Conservation (phyloP, 37 sponge, comb jelly and placozoan genomes). For the Theonella swinhoei region DNA sequence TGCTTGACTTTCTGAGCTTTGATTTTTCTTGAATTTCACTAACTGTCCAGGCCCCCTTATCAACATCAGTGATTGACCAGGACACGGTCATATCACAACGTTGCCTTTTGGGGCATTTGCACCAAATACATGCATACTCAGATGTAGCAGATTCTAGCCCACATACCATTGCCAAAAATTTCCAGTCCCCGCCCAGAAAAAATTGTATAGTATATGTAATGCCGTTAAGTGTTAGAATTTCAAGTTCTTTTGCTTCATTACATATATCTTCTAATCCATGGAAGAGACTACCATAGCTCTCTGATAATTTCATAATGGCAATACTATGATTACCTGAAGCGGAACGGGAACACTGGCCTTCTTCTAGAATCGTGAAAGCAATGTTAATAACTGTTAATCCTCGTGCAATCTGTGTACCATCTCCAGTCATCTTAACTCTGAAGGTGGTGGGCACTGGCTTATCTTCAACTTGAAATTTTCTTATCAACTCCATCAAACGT, state of each 20-base stretch:
- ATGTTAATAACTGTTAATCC: slow-evolving; percentile 21
- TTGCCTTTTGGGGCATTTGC: slow-evolving; percentile 17
- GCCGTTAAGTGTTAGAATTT: not conserved
- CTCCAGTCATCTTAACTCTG: slow-evolving; percentile 41
- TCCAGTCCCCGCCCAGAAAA: slow-evolving; percentile 49
- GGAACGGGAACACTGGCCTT: not conserved
- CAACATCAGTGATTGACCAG: slow-evolving; percentile 28
- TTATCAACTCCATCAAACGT: not conserved
- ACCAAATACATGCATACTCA: slow-evolving; percentile 50
- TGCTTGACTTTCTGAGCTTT: slow-evolving; percentile 9
- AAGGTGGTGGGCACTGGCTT: not conserved
- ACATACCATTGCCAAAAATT: slow-evolving; percentile 36
- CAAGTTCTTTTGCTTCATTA: slow-evolving; percentile 2
- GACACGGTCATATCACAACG: not conserved
- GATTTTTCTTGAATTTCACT: slow-evolving; percentile 32
- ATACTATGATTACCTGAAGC: slow-evolving; percentile 29
- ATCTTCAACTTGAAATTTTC: not conserved
- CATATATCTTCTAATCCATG: slow-evolving; percentile 26
- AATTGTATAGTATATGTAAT: not conserved
- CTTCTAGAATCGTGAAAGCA: slow-evolving; percentile 40
- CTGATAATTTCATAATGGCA: slow-evolving; percentile 20
- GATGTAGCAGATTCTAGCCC: slow-evolving; percentile 33
- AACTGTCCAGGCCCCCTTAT: slow-evolving; percentile 38
- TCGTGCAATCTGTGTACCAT: slow-evolving; percentile 39
- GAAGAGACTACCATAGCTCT: slow-evolving; percentile 26